Base-by-base conservation (phyloP, 2,888 invertebrate species). In the Uloborus plumipes region DNA sequence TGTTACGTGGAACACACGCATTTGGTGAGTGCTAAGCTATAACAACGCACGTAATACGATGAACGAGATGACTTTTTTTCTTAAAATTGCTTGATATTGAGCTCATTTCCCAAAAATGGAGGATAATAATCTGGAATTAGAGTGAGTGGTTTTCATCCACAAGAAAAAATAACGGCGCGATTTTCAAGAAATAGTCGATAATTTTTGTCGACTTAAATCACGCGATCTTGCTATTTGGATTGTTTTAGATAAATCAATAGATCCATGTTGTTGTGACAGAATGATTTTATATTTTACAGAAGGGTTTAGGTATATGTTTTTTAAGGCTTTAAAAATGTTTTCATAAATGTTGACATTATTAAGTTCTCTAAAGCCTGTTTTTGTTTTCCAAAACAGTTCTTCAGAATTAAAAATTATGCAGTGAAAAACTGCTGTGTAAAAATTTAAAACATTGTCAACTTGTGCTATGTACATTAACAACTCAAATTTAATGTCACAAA, bases 171-270 rank as follows among this genome's bases (percentile, higher is more conserved):
- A 50, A 69, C 26, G 49, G 31, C 39, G 26, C 58, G 49, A 59
- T 66, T 66, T 75, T 59, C 59, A n/a, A 16, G 22, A 69, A 69
- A 76, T 53, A 61, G 62, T 59, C 67, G 51, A 59, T 62, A 67
- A 62, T 69, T 62, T 76, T 47, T 31, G 58, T 16, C 31, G 26
- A 61, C 16, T 16, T 14, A 55, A 61, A 55, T 61, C 77, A 77
- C 77, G 77, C 77, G 55, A 77, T 77, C 31, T n/a, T n/a, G 64
- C 77, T 64, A 77, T 77, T 77, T 69, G 55, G 51, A 75, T n/a
- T 49, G 39, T 20, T 69, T 20, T 16, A 53, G 15, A 20, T 16
- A 76, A 77, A 70, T 62, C 75, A 61, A 74, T 74, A 51, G 4
- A 18, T 26, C 31, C n/a, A 26, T 58, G 22, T 65, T 58, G 62